Percentiles rank a stretch among this genome's conserved stretches.
These are phyloP conservation scores for Papilio glaucus DNA, from an alignment of 1,140 invertebrate species.

Conservation along the genomic window DNA sequence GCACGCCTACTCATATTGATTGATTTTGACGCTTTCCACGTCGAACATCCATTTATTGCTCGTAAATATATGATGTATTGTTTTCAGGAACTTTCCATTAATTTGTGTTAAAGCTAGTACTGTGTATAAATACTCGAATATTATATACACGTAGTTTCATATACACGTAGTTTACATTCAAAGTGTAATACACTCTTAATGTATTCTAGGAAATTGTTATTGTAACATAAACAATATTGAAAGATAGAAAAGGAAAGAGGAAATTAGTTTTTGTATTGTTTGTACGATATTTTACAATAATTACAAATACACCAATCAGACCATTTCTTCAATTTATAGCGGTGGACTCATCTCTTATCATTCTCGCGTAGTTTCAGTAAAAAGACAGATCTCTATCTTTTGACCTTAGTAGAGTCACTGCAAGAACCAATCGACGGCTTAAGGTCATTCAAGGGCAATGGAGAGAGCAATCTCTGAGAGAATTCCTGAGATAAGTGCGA, in stretches of 20 bases:
- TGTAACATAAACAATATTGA: background rate
- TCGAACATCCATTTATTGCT: slow-evolving; percentile 43
- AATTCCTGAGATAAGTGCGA: no score
- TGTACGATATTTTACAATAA: background rate
- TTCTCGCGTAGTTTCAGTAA: no score
- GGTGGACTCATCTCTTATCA: background rate
- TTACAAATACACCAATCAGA: background rate
- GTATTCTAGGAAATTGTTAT: background rate
- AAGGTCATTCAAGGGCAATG: no score
- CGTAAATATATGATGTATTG: slow-evolving; percentile 14
- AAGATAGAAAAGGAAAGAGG: background rate
- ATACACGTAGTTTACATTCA: no score
- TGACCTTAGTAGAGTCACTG: no score
- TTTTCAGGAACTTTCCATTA: slow-evolving; percentile 23
- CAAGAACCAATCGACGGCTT: no score
- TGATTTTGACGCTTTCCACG: slow-evolving; percentile 39
- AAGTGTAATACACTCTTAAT: background rate
- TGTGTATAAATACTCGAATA: background rate
- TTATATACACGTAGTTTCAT: no score
- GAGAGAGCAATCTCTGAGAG: no score
- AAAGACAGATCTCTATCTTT: no score
- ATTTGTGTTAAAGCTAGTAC: background rate
- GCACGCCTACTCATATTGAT: slow-evolving; percentile 45
- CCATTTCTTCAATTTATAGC: no score
- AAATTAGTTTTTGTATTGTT: background rate